Conservation (phyloP, 2,888 invertebrate genomes). For the Rhaphigaster nebulosa region DNA sequence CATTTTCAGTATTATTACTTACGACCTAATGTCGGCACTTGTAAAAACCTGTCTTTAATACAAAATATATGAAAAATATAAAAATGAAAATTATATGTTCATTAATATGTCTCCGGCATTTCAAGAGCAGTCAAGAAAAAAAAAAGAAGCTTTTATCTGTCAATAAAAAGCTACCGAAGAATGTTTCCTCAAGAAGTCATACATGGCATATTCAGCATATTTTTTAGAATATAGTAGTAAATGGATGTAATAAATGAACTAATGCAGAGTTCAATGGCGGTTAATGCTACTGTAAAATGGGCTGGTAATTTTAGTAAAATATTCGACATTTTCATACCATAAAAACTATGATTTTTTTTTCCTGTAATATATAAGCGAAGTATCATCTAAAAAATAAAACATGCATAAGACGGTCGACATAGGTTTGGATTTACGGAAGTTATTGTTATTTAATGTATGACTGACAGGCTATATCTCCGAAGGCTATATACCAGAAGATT, state of each 20-base stretch:
- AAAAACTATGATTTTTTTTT: too few species aligned
- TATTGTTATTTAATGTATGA: too few species aligned
- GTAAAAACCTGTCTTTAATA: background rate
- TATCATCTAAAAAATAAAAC: too few species aligned
- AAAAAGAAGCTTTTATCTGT: too few species aligned
- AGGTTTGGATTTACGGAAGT: too few species aligned
- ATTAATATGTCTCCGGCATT: background rate
- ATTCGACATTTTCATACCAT: too few species aligned
- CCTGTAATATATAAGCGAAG: too few species aligned
- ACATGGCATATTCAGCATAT: background rate
- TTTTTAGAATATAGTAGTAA: background rate
- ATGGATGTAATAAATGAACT: background rate
- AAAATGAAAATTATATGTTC: background rate
- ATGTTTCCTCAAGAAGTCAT: background rate
- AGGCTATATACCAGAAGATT: too few species aligned
- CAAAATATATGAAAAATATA: background rate
- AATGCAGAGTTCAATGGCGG: background rate
- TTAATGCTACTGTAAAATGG: background rate
- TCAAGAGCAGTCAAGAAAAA: background rate
- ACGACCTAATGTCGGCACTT: background rate
- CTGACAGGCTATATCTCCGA: too few species aligned
- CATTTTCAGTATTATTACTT: background rate
- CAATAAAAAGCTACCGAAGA: background rate
- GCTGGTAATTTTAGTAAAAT: background rate
- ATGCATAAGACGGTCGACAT: too few species aligned